A percentile compares a stretch with the other conserved stretches of the same genome.
Evolutionary conservation across 37 sponge, comb jelly and placozoan species (phyloP).

Genomic region (Ianthella basta): DNA sequence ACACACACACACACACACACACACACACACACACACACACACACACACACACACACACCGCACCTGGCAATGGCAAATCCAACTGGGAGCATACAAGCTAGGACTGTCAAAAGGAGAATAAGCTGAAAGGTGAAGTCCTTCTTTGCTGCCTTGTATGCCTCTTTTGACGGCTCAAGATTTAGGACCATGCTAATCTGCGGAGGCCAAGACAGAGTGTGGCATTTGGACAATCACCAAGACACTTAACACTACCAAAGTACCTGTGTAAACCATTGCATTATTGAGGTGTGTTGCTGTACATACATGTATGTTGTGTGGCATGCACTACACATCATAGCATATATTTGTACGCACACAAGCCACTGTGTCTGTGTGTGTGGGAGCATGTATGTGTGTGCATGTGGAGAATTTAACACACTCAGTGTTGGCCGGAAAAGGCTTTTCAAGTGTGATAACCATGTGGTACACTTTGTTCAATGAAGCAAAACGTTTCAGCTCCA

Average conservation of each 20-base stretch:
- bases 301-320: background rate
- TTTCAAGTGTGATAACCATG: no score
- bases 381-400: no score
- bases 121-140: conserved; percentile 78
- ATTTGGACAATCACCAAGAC: background rate
- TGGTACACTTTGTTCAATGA: no score
- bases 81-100: conserved; percentile 65
- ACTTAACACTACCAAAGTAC: background rate
- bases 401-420: no score
- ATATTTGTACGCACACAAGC: no score
- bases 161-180: conserved; percentile 69
- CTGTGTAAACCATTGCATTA: no score
- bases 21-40: conserved; percentile 42
- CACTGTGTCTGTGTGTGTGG: no score
- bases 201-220: background rate
- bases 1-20: conserved; percentile 36
- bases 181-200: conserved; percentile 70
- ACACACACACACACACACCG: conserved; percentile 38
- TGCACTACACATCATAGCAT: no score
- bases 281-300: no score
- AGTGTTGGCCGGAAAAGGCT: no score
- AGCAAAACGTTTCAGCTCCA: no score
- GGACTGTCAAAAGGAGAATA: conserved; percentile 65
- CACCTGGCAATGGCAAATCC: conserved; percentile 68
- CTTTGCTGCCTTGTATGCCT: conserved; percentile 64